These are phyloP conservation scores for Hoplias malabaricus DNA, from an alignment of 2,113 vertebrate species.

Conservation along the genomic window DNA sequence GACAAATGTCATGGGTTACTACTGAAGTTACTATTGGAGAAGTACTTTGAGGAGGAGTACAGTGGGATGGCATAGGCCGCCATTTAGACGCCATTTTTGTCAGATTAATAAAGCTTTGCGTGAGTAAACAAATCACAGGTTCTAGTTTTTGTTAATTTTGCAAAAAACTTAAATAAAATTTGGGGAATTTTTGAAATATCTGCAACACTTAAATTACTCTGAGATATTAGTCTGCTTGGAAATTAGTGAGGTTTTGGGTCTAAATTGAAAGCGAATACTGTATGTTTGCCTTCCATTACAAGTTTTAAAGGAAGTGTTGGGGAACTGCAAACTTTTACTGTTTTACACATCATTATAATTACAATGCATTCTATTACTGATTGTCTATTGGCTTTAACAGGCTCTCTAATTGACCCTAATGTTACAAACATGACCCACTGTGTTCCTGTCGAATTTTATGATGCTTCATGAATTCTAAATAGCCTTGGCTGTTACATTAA, in stretches of 20 bases:
- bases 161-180: too few relatives aligned
- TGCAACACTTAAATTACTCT: too few relatives aligned
- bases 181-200: too few relatives aligned
- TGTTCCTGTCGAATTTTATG: conserved; percentile 18
- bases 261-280: neutral
- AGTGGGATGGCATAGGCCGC: too few relatives aligned
- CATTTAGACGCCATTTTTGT: too few relatives aligned
- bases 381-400: conserved; percentile 18
- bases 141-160: too few relatives aligned
- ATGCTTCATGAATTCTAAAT: conserved; percentile 6
- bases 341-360: conserved; percentile 19
- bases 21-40: too few relatives aligned
- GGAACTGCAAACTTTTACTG: conserved; percentile 9
- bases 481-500: neutral
- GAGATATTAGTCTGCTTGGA: neutral
- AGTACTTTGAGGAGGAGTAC: too few relatives aligned
- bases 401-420: conserved; percentile 3
- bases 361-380: conserved; percentile 7
- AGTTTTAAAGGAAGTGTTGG: neutral
- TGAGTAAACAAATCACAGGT: too few relatives aligned
- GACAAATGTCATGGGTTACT: too few relatives aligned
- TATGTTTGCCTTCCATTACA: neutral
- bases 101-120: too few relatives aligned
- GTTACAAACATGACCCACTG: neutral
- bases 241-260: neutral